Conservation (phyloP, 2,113 vertebrate species). For the Microtus montanus region DNA sequence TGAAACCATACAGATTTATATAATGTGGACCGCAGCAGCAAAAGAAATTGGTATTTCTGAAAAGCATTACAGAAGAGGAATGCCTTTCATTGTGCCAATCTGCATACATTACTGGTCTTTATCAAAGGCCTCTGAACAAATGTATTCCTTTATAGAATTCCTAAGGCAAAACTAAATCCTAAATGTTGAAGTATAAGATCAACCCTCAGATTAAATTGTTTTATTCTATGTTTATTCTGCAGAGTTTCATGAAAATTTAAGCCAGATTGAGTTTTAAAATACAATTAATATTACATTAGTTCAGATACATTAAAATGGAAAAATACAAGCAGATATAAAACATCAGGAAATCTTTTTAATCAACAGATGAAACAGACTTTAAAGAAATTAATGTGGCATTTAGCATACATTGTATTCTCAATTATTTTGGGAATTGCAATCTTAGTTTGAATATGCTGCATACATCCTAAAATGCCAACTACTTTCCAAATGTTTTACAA, state of each 20-base stretch:
- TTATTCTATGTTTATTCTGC: background rate
- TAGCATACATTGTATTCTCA: background rate
- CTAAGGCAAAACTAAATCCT: background rate
- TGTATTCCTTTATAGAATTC: background rate
- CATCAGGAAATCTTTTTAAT: background rate
- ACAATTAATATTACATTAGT: background rate
- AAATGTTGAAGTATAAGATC: background rate
- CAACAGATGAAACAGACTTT: background rate
- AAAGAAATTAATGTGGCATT: background rate
- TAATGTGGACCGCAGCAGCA: background rate
- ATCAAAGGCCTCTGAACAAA: background rate
- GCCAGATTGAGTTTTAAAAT: slow-evolving; percentile 9
- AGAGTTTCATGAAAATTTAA: background rate
- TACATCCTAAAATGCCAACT: background rate
- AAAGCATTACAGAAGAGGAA: background rate
- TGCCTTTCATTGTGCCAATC: background rate
- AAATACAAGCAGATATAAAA: background rate
- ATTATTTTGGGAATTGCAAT: background rate
- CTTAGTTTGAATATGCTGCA: background rate
- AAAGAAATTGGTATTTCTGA: slow-evolving; percentile 11
- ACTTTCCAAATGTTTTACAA: background rate
- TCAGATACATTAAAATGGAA: background rate
- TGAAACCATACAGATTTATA: background rate
- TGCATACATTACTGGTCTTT: background rate
- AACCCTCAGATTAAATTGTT: background rate